phyloP scores from a whole-genome alignment of 2,888 invertebrate genomes.

The Drosophila mimica region DNA sequence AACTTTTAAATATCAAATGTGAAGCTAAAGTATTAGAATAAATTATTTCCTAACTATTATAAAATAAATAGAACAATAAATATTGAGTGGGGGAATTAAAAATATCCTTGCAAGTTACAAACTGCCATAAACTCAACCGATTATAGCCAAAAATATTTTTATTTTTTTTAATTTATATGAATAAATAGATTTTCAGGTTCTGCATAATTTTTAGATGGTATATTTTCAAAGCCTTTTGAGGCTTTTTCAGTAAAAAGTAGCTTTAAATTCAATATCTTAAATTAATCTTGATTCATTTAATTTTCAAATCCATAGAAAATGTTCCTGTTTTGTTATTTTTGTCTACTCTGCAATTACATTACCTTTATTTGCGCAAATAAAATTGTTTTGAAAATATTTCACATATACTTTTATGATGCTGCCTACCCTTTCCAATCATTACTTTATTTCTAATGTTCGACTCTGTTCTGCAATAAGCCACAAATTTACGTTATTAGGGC shows the following conservation, averaged over 20 bases:
- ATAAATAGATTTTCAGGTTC: background rate
- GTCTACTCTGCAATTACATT: background rate
- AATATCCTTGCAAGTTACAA: background rate
- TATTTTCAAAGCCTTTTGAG: no score
- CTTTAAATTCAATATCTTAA: no score
- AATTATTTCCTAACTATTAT: background rate
- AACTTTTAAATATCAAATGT: constrained; percentile 37
- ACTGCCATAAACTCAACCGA: background rate
- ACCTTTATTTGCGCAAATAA: constrained; percentile 3
- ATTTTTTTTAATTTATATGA: background rate
- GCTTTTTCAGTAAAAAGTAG: no score
- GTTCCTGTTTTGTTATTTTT: background rate
- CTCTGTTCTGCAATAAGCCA: constrained; percentile 50
- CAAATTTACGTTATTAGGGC: constrained; percentile 77
- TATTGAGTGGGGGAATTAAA: background rate
- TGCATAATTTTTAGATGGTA: background rate
- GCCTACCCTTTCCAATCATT: background rate
- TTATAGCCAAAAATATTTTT: background rate
- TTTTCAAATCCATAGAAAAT: background rate
- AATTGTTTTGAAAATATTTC: background rate
- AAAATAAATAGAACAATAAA: background rate
- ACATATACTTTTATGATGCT: constrained; percentile 10
- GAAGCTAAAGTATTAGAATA: background rate
- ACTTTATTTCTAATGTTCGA: constrained; percentile 12
- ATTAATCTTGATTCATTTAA: background rate